Evolutionary conservation across 1,140 invertebrate species (phyloP).

Genomic region (Polypedilum vanderplanki): DNA sequence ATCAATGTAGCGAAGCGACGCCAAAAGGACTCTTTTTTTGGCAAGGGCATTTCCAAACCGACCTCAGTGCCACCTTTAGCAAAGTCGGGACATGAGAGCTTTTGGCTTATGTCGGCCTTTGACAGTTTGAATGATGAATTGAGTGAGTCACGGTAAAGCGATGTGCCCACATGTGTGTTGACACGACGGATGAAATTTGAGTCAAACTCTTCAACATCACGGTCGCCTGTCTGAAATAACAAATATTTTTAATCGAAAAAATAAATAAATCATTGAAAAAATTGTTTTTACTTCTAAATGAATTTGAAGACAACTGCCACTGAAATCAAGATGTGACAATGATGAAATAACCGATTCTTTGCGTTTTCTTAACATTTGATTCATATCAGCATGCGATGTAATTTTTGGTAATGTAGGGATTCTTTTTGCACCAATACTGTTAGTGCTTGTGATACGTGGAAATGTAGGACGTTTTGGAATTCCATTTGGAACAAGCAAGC

Average conservation of each 20-base stretch:
- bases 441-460: constrained; percentile 40
- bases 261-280: background rate
- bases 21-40: constrained; percentile 44
- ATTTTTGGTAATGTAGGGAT: constrained; percentile 34
- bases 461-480: constrained; percentile 42
- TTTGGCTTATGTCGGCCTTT: background rate
- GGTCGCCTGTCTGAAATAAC: constrained; percentile 37
- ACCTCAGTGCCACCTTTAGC: background rate
- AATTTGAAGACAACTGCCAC: constrained; percentile 58
- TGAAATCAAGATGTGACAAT: constrained; percentile 63
- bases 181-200: constrained; percentile 41
- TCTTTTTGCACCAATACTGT: constrained; percentile 36
- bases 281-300: constrained; percentile 50
- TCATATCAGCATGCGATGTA: constrained; percentile 47
- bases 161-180: constrained; percentile 38
- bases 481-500: constrained; percentile 36
- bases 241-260: constrained; percentile 11
- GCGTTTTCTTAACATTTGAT: constrained; percentile 46
- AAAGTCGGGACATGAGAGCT: constrained; percentile 5
- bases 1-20: constrained; percentile 51
- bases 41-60: constrained; percentile 19
- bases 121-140: constrained; percentile 34
- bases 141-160: constrained; percentile 40
- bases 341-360: constrained; percentile 61
- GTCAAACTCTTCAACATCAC: constrained; percentile 40